Conservation (phyloP, 2,797 vertebrate species). For the Catharus ustulatus region DNA sequence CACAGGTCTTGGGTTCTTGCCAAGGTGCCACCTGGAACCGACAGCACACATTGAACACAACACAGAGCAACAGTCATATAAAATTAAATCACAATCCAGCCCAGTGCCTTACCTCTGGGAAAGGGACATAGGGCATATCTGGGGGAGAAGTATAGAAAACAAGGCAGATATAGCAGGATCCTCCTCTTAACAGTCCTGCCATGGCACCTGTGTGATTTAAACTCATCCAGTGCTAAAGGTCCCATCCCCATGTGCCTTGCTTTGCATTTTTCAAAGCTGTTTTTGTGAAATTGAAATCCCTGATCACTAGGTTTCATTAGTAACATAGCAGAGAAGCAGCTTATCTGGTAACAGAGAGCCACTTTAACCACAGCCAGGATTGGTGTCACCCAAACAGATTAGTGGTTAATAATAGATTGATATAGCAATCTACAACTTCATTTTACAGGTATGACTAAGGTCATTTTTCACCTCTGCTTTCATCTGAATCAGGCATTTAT, state of each 20-base stretch:
- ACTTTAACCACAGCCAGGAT: background rate
- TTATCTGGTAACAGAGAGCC: background rate
- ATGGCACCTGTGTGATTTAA: background rate
- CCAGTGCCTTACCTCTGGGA: background rate
- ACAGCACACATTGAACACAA: constrained; percentile 50
- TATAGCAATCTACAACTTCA: background rate
- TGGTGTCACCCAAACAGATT: background rate
- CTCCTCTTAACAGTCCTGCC: background rate
- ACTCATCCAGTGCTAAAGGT: background rate
- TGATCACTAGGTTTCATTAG: background rate
- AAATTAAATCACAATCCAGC: constrained; percentile 46
- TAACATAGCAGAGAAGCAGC: background rate
- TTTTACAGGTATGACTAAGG: background rate
- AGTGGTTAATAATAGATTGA: background rate
- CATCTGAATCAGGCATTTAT: background rate
- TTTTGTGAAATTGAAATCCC: background rate
- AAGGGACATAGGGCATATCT: background rate
- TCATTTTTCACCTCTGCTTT: background rate
- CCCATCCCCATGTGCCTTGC: background rate
- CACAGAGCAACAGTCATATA: constrained; percentile 39
- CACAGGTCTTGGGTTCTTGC: constrained; percentile 38
- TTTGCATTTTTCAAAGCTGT: background rate
- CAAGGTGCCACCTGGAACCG: constrained; percentile 57
- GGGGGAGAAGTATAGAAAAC: background rate
- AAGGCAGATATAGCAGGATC: background rate